Percentiles rank a stretch among this genome's conserved stretches.
Conservation (phyloP, 2,113 vertebrate genomes). For the Felis chaus region DNA sequence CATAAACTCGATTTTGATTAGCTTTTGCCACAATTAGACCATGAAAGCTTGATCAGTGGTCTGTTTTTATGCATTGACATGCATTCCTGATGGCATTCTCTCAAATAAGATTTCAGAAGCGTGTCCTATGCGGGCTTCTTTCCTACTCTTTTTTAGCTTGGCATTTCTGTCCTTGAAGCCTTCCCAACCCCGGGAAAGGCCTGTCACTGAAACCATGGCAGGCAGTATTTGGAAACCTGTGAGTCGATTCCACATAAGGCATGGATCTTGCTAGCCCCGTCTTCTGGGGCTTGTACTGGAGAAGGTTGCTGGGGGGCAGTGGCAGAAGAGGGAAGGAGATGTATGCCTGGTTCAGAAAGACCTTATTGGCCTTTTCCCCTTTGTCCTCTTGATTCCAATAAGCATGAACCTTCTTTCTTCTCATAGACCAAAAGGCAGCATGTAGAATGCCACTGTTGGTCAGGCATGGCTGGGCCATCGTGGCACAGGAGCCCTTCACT, state of each 20-base stretch:
- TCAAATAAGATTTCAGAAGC: background rate
- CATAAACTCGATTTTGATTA: background rate
- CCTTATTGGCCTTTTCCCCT: background rate
- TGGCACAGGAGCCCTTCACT: background rate
- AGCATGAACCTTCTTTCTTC: background rate
- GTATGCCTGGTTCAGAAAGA: background rate
- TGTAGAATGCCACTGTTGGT: background rate
- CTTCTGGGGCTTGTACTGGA: background rate
- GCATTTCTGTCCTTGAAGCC: background rate
- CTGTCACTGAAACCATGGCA: background rate
- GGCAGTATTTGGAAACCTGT: background rate
- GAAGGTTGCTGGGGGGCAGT: background rate
- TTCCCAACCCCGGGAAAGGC: background rate
- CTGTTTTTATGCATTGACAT: background rate
- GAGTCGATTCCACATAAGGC: background rate
- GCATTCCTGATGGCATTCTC: background rate
- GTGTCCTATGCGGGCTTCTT: background rate
- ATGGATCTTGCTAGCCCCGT: background rate
- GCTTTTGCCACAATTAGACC: background rate
- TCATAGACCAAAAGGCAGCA: background rate
- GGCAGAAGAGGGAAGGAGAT: background rate
- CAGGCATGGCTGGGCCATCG: background rate
- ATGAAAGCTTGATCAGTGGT: background rate
- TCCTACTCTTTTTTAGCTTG: background rate
- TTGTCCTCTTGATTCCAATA: background rate